Evolutionary conservation across 2,888 invertebrate genomes (phyloP), one percentile per base, ranked within the genome.

Genomic region (Micoletzkya japonica): DNA sequence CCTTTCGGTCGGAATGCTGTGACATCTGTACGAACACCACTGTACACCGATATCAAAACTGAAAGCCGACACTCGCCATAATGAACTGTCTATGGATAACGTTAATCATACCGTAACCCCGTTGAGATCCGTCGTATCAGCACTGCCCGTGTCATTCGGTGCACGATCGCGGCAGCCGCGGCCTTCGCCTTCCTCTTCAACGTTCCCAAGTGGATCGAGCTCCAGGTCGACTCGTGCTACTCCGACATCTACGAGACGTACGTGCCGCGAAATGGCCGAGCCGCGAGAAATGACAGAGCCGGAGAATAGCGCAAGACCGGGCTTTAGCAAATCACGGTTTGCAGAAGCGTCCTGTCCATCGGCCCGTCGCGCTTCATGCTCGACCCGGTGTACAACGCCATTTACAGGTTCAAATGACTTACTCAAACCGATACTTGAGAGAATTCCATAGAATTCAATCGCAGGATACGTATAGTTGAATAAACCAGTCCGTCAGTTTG

Each of bases 151-250:
- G 44, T 44, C 14, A 44, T 44, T 14, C 10, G 44, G 44, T 14
- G 10, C 44, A 44, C 44, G 10, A 44, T 44, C 10, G 44, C 44
- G 10, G 44, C 20, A 44, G 44, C 44, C n/a, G n/a, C n/a, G n/a
- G n/a, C n/a, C 49, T 73, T 75, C 56, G 60, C 80, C 14, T 74
- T 81, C 50, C 67, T 74, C 6, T 81, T 82, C 74, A 82, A 82
- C 67, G 74, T 73, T 20, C 76, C 78, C 28, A 75, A 81, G 20
- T 81, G 81, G 79, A 77, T 80, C 50, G 81, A 82, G 44, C 71
- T 82, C 4, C 71, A 74, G 36, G 58, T 58, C 3, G 28, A 50
- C 7, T 34, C 24, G n/a, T 68, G 68, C 68, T 50, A 68, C 14
- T 44, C 44, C 3, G 50, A 36, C 36, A 37, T 54, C 36, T 66